Evolutionary conservation across 2,888 invertebrate genomes (phyloP).

Genomic region (Cephus pygmeus): DNA sequence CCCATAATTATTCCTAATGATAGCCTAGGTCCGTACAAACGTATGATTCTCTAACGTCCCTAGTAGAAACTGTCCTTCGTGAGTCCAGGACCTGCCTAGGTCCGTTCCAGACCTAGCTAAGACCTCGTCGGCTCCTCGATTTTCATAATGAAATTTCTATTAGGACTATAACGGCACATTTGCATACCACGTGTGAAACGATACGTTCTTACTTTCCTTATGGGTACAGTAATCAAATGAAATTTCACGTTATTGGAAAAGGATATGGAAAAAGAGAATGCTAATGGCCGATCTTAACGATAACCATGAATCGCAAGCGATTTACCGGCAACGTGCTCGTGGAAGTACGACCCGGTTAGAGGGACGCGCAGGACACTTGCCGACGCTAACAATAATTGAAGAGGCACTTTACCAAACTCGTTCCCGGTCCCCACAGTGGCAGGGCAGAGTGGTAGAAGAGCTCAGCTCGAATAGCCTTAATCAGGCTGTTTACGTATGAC

Average conservation of each 20-base stretch:
- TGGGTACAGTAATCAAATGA: background rate
- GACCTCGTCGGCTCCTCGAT: background rate
- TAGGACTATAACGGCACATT: background rate
- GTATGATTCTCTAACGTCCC: background rate
- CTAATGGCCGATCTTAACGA: background rate
- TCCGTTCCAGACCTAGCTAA: no score
- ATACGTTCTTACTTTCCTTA: background rate
- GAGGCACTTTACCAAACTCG: background rate
- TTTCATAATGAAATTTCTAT: background rate
- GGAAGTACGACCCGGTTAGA: background rate
- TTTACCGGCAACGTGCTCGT: background rate
- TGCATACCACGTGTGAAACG: no score
- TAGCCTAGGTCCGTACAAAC: background rate
- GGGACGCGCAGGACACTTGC: background rate
- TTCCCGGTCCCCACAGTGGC: background rate
- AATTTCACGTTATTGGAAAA: background rate
- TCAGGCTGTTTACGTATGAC: conserved; percentile 6
- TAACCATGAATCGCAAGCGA: background rate
- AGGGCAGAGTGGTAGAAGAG: background rate
- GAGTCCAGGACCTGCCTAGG: background rate
- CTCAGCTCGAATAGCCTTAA: background rate
- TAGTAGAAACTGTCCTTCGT: background rate
- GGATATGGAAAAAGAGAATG: background rate
- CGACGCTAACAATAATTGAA: background rate
- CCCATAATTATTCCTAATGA: background rate